A percentile compares a stretch with the other conserved stretches of the same genome.
These are phyloP conservation scores for Lochmaea capreae DNA, from an alignment of 2,888 invertebrate species.

Conservation along the genomic window DNA sequence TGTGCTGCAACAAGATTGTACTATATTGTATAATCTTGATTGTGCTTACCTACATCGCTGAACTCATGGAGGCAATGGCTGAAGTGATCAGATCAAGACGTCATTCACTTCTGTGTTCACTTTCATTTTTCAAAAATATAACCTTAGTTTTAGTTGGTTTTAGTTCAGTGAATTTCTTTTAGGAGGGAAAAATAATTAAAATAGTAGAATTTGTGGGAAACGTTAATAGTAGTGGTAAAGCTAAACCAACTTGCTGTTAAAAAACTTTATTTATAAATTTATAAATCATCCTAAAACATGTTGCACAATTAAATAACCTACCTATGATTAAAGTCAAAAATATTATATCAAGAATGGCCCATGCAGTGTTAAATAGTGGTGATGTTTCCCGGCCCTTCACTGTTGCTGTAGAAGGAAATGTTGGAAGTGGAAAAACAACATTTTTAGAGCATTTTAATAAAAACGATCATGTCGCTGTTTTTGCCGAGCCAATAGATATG, in stretches of 20 bases:
- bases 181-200: neutral
- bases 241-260: neutral
- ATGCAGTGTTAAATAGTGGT: constrained; percentile 35
- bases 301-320: constrained; percentile 16
- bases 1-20: too few relatives aligned
- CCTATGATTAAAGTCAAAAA: constrained; percentile 43
- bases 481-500: constrained; percentile 81
- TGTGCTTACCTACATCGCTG: too few relatives aligned
- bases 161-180: neutral
- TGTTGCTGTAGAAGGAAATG: constrained; percentile 89
- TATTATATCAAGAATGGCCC: constrained; percentile 48
- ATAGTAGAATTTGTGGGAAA: neutral
- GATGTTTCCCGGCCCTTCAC: constrained; percentile 72
- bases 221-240: neutral
- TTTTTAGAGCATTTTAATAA: constrained; percentile 84
- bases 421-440: constrained; percentile 91
- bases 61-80: too few relatives aligned
- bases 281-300: neutral
- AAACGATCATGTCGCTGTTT: constrained; percentile 74
- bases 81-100: too few relatives aligned
- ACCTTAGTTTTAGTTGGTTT: neutral
- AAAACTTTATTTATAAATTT: neutral
- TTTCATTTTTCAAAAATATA: neutral
- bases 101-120: too few relatives aligned
- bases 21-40: too few relatives aligned